Evolutionary conservation across 2,888 invertebrate genomes (phyloP).

Genomic region (Polymixis lichenea): DNA sequence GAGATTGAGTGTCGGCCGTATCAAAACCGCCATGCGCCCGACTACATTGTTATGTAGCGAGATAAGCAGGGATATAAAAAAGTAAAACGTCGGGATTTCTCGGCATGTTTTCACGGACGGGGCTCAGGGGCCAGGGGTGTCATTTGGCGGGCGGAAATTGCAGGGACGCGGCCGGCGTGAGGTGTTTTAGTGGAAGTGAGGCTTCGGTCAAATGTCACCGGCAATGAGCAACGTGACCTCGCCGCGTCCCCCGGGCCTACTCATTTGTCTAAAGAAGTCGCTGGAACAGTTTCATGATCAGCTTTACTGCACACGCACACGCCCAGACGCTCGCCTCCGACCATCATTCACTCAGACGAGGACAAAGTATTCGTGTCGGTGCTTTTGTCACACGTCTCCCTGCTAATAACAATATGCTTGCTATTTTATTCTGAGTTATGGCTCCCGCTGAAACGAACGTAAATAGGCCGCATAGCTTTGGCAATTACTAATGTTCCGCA

Average conservation of each 20-base stretch:
- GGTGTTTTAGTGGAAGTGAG: slow-evolving; percentile 78
- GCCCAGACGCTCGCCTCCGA: slow-evolving; percentile 60
- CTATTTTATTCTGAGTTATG: slow-evolving; percentile 58
- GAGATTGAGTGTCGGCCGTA: slow-evolving; percentile 56
- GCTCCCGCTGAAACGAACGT: slow-evolving; percentile 26
- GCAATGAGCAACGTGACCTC: slow-evolving; percentile 79
- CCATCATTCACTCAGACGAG: slow-evolving; percentile 69
- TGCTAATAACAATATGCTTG: slow-evolving; percentile 62
- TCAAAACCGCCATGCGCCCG: slow-evolving; percentile 72
- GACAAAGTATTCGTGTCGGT: slow-evolving; percentile 66
- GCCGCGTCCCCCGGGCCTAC: slow-evolving; percentile 66
- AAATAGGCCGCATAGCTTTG: slow-evolving; percentile 51
- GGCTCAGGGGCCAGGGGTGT: slow-evolving; percentile 77
- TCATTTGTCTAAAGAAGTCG: slow-evolving; percentile 77
- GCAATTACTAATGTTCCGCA: slow-evolving; percentile 57
- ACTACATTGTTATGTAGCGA: slow-evolving; percentile 74
- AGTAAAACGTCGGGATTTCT: slow-evolving; percentile 80
- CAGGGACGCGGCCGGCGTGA: slow-evolving; percentile 75
- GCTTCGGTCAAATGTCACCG: slow-evolving; percentile 81
- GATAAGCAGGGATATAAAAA: slow-evolving; percentile 81
- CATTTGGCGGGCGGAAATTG: slow-evolving; percentile 83
- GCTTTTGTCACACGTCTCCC: slow-evolving; percentile 62
- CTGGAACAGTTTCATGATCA: slow-evolving; percentile 70
- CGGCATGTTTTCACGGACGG: slow-evolving; percentile 74
- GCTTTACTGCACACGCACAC: slow-evolving; percentile 70